Conservation (phyloP, 2,888 invertebrate genomes). For the Gonocerus acuteangulatus region DNA sequence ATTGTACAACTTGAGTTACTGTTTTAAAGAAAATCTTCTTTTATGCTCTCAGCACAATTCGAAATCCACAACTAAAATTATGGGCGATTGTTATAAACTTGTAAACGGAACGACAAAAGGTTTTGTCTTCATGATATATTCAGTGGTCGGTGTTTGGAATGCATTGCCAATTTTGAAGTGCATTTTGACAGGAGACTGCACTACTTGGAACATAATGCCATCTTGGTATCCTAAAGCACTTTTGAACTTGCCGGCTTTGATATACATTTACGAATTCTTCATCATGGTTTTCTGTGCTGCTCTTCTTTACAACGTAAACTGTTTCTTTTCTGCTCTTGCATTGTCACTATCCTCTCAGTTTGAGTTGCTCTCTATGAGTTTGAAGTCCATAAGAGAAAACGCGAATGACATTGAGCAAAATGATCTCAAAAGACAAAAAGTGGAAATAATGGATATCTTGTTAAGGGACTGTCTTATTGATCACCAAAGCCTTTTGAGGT, state of each 20-base stretch:
- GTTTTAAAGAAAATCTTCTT: slow-evolving; percentile 22
- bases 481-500: slow-evolving; percentile 29
- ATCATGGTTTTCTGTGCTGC: slow-evolving; percentile 36
- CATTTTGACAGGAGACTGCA: slow-evolving; percentile 10
- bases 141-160: slow-evolving; percentile 33
- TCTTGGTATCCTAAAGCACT: slow-evolving; percentile 28
- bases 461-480: slow-evolving; percentile 30
- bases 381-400: slow-evolving; percentile 23
- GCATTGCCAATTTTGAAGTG: slow-evolving; percentile 29
- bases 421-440: slow-evolving; percentile 1
- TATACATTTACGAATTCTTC: slow-evolving; percentile 32
- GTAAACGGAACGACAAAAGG: slow-evolving; percentile 28
- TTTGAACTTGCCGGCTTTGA: neutral
- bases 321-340: slow-evolving; percentile 30
- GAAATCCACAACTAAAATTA: neutral
- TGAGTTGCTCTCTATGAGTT: slow-evolving; percentile 20
- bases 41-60: slow-evolving; percentile 17
- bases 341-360: slow-evolving; percentile 29
- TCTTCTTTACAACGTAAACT: slow-evolving; percentile 33
- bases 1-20: slow-evolving; percentile 5
- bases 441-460: slow-evolving; percentile 8
- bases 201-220: slow-evolving; percentile 30
- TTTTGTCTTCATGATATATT: slow-evolving; percentile 33
- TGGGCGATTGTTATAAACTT: neutral
- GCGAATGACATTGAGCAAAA: neutral